Conservation (phyloP, 2,113 vertebrate species). For the Megaptera novaeangliae region DNA sequence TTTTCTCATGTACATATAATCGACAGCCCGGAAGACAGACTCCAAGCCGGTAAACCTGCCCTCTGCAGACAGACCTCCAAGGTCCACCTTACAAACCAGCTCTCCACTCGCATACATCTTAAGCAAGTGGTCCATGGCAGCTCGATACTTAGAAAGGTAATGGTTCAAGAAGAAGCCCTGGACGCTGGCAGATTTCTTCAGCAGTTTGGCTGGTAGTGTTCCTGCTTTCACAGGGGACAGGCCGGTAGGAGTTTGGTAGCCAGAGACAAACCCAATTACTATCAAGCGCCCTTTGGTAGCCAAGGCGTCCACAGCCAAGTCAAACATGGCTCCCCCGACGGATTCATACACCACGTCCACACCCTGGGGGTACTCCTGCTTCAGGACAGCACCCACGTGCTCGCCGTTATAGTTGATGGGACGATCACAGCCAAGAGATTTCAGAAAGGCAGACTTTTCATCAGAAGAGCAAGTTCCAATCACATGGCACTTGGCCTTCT, state of each 20-base stretch:
- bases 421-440: constrained; percentile 89
- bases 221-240: constrained; percentile 82
- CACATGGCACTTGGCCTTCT: constrained; percentile 90
- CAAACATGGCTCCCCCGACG: constrained; percentile 89
- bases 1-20: constrained; percentile 93
- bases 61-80: constrained; percentile 82
- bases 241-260: constrained; percentile 89
- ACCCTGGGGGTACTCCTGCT: constrained; percentile 86
- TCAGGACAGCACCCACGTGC: constrained; percentile 82
- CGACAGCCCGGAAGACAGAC: constrained; percentile 90
- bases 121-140: constrained; percentile 86
- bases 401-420: constrained; percentile 90
- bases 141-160: constrained; percentile 85
- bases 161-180: constrained; percentile 92
- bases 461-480: constrained; percentile 93
- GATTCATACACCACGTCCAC: constrained; percentile 94
- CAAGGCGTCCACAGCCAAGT: constrained; percentile 85
- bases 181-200: constrained; percentile 91
- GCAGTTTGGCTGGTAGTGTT: constrained; percentile 86
- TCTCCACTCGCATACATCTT: constrained; percentile 85
- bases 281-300: constrained; percentile 89
- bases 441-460: constrained; percentile 90
- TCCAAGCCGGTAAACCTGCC: constrained; percentile 91
- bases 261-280: constrained; percentile 91
- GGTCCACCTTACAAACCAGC: constrained; percentile 90